A percentile compares a stretch with the other conserved stretches of the same genome.
Evolutionary conservation across 2,888 invertebrate genomes (phyloP).

Genomic region (Apomyelois bistriatella): DNA sequence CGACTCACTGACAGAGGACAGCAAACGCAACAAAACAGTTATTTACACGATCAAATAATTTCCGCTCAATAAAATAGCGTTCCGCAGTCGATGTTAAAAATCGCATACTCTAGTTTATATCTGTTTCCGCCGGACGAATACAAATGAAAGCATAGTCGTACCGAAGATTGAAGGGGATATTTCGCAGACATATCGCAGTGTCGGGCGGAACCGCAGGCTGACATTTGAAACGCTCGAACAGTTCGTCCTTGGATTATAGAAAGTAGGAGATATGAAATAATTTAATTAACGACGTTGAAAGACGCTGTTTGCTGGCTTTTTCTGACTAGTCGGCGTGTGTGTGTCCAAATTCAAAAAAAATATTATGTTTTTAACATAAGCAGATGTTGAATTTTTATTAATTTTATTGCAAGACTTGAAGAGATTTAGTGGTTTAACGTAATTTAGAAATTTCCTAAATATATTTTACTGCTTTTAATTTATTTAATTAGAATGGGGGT

Average conservation of each 20-base stretch:
- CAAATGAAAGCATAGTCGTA: conserved; percentile 20
- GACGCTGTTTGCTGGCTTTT: no score
- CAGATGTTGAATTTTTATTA: no score
- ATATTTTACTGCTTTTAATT: no score
- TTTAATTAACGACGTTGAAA: no score
- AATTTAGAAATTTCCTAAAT: no score
- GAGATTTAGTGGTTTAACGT: no score
- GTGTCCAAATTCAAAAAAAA: no score
- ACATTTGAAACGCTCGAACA: conserved; percentile 58
- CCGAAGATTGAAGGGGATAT: conserved; percentile 48
- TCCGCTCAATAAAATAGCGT: background rate
- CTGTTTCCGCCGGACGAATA: conserved; percentile 18
- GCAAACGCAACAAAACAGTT: background rate
- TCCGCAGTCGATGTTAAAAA: conserved; percentile 12
- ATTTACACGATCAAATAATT: background rate
- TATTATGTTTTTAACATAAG: no score
- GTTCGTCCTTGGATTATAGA: conserved; percentile 28
- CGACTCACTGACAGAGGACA: background rate
- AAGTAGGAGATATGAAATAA: background rate
- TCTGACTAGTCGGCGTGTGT: no score
- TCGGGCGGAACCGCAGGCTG: conserved; percentile 41
- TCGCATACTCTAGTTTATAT: conserved; percentile 12
- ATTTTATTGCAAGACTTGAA: no score
- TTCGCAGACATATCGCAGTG: conserved; percentile 44
- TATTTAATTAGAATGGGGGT: no score